Evolutionary conservation across 2,888 invertebrate species (phyloP).

Genomic region (Cheilosia pagana): DNA sequence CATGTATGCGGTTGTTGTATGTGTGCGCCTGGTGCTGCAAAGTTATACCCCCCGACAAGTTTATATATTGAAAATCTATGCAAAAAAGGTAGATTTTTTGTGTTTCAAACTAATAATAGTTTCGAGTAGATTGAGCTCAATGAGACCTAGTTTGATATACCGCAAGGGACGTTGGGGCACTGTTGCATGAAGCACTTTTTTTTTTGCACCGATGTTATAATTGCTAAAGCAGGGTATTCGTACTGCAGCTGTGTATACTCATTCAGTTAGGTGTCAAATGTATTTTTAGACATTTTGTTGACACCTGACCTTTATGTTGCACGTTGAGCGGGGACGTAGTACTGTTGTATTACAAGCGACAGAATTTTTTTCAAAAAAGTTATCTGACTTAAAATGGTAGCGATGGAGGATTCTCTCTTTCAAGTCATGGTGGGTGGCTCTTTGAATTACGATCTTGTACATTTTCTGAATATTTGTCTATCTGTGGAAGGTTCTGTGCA

Average conservation of each 20-base stretch:
- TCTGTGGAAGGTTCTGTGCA: too few relatives aligned
- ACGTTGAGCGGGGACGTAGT: too few relatives aligned
- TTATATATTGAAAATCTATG: constrained; percentile 53
- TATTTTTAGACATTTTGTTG: background rate
- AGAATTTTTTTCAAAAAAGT: too few relatives aligned
- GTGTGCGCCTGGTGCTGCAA: constrained; percentile 9
- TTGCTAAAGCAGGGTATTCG: background rate
- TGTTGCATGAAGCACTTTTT: constrained; percentile 9
- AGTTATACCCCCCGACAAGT: constrained; percentile 27
- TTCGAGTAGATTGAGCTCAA: constrained; percentile 49
- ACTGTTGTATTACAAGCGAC: too few relatives aligned
- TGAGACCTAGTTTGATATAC: constrained; percentile 13
- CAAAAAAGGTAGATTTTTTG: background rate
- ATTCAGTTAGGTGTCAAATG: background rate
- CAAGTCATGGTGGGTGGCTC: too few relatives aligned
- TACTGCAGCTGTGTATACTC: background rate
- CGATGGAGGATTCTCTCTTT: too few relatives aligned
- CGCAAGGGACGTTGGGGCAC: background rate
- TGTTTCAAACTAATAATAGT: constrained; percentile 34
- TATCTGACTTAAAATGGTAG: too few relatives aligned
- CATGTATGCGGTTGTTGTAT: constrained; percentile 44
- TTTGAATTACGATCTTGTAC: too few relatives aligned
- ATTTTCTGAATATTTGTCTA: too few relatives aligned
- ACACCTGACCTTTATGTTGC: too few relatives aligned
- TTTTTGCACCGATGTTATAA: constrained; percentile 10